Conservation (phyloP, 2,797 vertebrate genomes). For the Brachyrhaphis roseni region DNA sequence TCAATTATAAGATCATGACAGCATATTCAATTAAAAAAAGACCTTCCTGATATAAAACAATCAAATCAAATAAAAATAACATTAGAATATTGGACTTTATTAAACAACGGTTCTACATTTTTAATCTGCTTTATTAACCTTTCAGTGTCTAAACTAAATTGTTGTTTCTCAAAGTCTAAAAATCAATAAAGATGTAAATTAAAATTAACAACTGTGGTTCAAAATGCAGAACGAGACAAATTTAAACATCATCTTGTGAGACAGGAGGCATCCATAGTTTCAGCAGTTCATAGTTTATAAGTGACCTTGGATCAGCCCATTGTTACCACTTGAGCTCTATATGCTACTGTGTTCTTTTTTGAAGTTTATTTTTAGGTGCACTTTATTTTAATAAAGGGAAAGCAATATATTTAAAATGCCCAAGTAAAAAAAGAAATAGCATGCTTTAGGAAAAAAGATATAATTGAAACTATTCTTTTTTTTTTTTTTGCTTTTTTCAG, state of each 20-base stretch:
- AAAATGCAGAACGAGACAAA: neutral
- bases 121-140: neutral
- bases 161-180: neutral
- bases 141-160: neutral
- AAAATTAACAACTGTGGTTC: neutral
- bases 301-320: conserved; percentile 62
- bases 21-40: neutral
- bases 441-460: neutral
- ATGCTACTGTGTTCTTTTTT: conserved; percentile 13
- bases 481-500: no score
- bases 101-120: neutral
- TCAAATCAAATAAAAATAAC: neutral
- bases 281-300: conserved; percentile 18
- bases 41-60: neutral
- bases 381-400: neutral
- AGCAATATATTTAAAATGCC: conserved; percentile 3
- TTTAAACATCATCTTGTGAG: conserved; percentile 33
- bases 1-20: neutral
- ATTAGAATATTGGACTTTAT: neutral
- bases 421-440: neutral
- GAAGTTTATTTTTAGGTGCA: conserved; percentile 42
- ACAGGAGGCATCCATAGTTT: conserved; percentile 12
- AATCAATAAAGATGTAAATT: neutral
- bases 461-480: no score
- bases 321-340: neutral